Base-by-base conservation (phyloP, 2,888 invertebrate species). In the Steinernema hermaphroditum region DNA sequence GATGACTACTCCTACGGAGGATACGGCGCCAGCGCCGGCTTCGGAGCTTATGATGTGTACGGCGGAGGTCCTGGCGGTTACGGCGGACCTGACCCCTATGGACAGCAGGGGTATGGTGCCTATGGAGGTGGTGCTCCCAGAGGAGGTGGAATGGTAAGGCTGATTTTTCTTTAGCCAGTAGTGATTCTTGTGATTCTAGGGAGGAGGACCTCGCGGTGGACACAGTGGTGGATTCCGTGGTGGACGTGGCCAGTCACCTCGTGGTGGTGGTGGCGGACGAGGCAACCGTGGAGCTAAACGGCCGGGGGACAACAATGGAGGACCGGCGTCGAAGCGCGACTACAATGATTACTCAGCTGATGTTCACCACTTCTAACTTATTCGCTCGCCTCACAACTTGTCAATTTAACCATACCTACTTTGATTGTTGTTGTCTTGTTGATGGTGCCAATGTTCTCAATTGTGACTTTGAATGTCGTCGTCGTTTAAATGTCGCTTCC, bases 311-410 rank as follows among this genome's bases (percentile, higher is more conserved):
- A 77, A 77, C 69, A 77, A 76, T 32, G 82, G 81, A 29, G 85
- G 85, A 8, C 85, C 85, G 24, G 82, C 82, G 8, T 79, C 83
- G 32, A 85, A 85, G 68, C 77, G 84, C 68, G 84, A 81, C 57
- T 37, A 74, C 57, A 77, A 77, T 14, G 83, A 84, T 70, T 84
- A 81, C 74, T 77, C 83, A 2, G 77, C 81, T 19, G 84, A 84
- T 73, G 80, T 80, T 44, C 77, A 78, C 72, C n/a, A 27, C 22
- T 69, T 37, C 43, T 46, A 44, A 50, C 14, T 71, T 16, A 50
- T 49, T 71, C 34, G 32, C 54, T 27, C 32, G 4, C 27, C 49
- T 46, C 9, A n/a, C n/a, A n/a, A n/a, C n/a, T 29, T 69, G 32
- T n/a, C 44, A 16, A 68, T 32, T 68, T 68, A 24, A 12, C 37